Base-by-base conservation (phyloP, 2,113 vertebrate species). In the Bagarius yarrelli region DNA sequence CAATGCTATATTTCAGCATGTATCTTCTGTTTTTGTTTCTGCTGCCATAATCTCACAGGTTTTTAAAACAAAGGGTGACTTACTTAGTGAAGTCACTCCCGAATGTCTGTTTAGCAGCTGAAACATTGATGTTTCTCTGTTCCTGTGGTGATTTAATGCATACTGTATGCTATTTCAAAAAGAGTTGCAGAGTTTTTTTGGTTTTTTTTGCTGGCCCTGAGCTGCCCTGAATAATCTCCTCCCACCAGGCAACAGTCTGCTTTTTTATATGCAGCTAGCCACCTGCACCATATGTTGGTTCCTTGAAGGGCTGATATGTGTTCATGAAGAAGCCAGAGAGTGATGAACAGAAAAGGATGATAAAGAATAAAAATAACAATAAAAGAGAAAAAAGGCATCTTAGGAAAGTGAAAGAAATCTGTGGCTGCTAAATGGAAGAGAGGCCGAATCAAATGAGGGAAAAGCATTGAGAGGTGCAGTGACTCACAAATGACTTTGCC, bases 261-360 rank as follows among this genome's bases (percentile, higher is more conserved):
- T 83, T 83, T 78, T 86, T 86, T 83, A 85, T 79, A 86, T 86
- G 83, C 85, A 81, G 77, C 81, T 73, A 83, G 76, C 69, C 70
- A 34, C 82, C 78, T 85, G 81, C 70, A 78, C 81, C 85, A 83
- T 86, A 86, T 86, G 85, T 66, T 86, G 81, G 76, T 85, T 81
- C 69, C 73, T 76, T 84, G 67, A 76, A 76, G 81, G 78, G 55
- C 79, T 81, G 56, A 78, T 81, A 47, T 79, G 74, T 73, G 71
- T 80, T 78, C 83, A 83, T 84, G 73, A 70, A 81, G 77, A 76
- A 83, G 63, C 27, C 56, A 52, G 60, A 27, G 56, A 73, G 56
- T 30, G 50, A 83, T 63, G n/a, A 88, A 87, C 73, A 85, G 73
- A 73, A 60, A 69, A 85, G 83, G 81, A 81, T 34, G 73, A 47